Conservation (phyloP, 2,797 vertebrate genomes). For the Chelonia mydas region DNA sequence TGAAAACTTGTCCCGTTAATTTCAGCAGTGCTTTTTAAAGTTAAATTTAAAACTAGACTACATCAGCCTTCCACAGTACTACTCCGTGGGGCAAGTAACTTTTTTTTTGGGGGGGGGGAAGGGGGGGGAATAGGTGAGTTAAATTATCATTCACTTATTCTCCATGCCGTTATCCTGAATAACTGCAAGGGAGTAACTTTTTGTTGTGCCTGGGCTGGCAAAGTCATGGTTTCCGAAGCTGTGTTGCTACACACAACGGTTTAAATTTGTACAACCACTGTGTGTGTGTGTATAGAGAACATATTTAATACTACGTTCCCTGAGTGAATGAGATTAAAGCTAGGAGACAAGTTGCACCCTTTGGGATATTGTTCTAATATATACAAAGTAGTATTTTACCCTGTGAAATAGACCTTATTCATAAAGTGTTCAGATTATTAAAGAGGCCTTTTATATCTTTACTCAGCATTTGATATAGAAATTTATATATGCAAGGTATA, state of each 20-base stretch:
- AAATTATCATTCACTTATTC: background rate
- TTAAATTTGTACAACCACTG: background rate
- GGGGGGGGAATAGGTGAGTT: background rate
- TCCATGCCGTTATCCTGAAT: rapidly evolving
- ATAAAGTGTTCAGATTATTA: background rate
- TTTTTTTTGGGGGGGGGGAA: too few relatives aligned
- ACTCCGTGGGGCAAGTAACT: background rate
- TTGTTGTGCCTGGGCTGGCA: rapidly evolving
- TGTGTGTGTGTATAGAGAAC: too few relatives aligned
- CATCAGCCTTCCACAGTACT: background rate
- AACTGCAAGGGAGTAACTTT: background rate
- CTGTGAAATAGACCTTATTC: background rate
- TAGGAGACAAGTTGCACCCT: background rate
- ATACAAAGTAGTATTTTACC: background rate
- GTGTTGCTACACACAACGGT: too few relatives aligned
- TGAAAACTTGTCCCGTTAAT: rapidly evolving
- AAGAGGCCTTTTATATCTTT: background rate
- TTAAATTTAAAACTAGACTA: background rate
- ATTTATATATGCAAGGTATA: background rate
- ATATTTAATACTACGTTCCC: background rate
- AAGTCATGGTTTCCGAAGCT: background rate
- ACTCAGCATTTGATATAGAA: background rate
- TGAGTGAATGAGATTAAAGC: background rate
- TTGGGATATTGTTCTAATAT: background rate
- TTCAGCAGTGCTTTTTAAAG: background rate